phyloP scores from a whole-genome alignment of 2,797 vertebrate species.

The Brachyrhaphis roseni region DNA sequence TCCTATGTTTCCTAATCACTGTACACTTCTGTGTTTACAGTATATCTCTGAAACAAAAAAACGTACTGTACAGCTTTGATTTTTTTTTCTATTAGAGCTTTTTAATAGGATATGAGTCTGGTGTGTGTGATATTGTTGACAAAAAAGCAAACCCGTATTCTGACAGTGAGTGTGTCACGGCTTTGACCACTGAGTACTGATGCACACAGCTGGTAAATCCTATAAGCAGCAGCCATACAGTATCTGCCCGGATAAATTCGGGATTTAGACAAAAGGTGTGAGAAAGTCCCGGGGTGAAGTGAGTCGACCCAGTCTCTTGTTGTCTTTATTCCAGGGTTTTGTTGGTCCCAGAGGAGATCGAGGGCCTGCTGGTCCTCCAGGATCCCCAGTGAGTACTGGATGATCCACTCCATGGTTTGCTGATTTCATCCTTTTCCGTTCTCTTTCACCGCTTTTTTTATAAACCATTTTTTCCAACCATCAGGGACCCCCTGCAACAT shows the following conservation, averaged over 20 bases:
- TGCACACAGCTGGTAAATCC: conserved; percentile 76
- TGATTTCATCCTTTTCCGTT: conserved; percentile 13
- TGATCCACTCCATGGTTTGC: conserved; percentile 19
- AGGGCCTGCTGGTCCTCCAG: conserved; percentile 81
- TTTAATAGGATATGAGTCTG: conserved; percentile 74
- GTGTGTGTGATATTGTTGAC: conserved; percentile 63
- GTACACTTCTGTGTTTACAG: conserved; percentile 56
- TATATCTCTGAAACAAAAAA: conserved; percentile 61
- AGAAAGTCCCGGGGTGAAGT: conserved; percentile 52
- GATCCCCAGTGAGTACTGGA: conserved; percentile 80
- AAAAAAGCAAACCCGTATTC: conserved; percentile 41
- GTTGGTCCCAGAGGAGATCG: conserved; percentile 83
- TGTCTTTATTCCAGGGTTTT: conserved; percentile 75
- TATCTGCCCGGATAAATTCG: conserved; percentile 51
- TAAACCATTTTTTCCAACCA: conserved; percentile 12
- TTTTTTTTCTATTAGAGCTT: conserved; percentile 49
- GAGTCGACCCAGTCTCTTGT: conserved; percentile 56
- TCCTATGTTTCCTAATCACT: conserved; percentile 54
- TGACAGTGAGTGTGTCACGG: conserved; percentile 57
- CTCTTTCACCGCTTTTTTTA: conserved; percentile 15
- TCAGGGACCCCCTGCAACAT: conserved; percentile 84
- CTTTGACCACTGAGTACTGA: conserved; percentile 69
- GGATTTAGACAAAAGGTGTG: conserved; percentile 51
- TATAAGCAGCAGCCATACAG: conserved; percentile 53
- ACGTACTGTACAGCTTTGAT: conserved; percentile 42